Conservation (phyloP, 1,140 invertebrate species). For the Sitobion miscanthi region DNA sequence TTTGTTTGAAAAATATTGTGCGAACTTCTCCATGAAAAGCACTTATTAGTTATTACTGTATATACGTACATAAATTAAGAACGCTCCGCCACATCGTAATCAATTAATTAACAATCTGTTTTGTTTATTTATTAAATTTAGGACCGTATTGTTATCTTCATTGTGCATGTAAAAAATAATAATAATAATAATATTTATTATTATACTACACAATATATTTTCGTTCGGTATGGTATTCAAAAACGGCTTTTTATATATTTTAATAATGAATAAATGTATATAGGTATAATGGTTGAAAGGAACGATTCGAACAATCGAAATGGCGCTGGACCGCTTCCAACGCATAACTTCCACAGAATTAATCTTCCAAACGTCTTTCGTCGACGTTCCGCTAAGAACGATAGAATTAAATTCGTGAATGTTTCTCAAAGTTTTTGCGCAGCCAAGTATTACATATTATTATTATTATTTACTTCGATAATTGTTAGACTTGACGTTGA, state of each 20-base stretch:
- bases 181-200: background rate
- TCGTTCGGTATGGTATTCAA: background rate
- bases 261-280: background rate
- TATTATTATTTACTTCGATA: background rate
- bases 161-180: background rate
- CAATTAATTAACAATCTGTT: slow-evolving; percentile 1
- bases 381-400: background rate
- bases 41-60: slow-evolving; percentile 1
- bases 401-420: background rate
- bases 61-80: slow-evolving; percentile 23
- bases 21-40: background rate
- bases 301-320: background rate
- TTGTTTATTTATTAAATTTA: slow-evolving; percentile 19
- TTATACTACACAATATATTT: background rate
- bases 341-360: background rate
- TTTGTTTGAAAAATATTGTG: slow-evolving; percentile 29
- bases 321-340: background rate
- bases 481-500: background rate
- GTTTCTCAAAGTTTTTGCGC: background rate
- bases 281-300: background rate
- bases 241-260: slow-evolving; percentile 5
- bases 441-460: background rate
- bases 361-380: background rate
- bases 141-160: background rate
- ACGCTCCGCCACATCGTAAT: background rate